Base-by-base conservation (phyloP, 2,113 vertebrate genomes). In the Smithornis capensis region DNA sequence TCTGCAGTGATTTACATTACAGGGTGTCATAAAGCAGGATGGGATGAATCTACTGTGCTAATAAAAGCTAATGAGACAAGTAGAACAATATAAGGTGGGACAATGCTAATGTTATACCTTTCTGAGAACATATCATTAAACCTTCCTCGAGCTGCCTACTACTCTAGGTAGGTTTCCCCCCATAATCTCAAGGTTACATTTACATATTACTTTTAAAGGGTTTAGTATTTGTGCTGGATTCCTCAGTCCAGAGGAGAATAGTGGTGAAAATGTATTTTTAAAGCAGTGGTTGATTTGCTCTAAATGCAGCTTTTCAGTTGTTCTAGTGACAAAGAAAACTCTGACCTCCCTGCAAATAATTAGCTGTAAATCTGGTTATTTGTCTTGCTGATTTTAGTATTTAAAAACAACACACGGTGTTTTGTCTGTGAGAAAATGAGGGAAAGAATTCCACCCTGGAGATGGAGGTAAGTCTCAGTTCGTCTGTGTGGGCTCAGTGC, bases 61-160 rank as follows among this genome's bases (percentile, higher is more conserved):
- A 96, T 97, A 97, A 96, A 96, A 97, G 86, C 90, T 94, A 96
- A 97, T 95, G 95, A 94, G 67, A 96, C 82, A 83, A 89, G 84
- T 70, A 94, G 94, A 96, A 79, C 94, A 94, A 81, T 94, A 90
- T 67, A 94, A 93, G 80, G 76, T 86, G 92, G 87, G 89, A 86
- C 90, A 87, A 91, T 89, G 94, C 80, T 86, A 92, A 94, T 81
- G 65, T 91, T 97, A 50, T 22, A 92, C 60, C 80, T 91, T 87
- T 44, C 69, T 80, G 56, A 86, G 89, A 92, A 87, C 55, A 64
- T 18, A 19, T 76, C 86, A 96, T 94, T 90, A 92, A 94, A 65
- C 59, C 56, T 89, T 92, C 78, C 53, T 76, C 50, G 24, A 50
- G 52, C 37, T 88, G 92, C 67, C 74, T 37, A 4, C 64, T 63